These are phyloP conservation scores for Drosophila nikananu DNA, from an alignment of 1,140 invertebrate genomes.

Conservation along the genomic window DNA sequence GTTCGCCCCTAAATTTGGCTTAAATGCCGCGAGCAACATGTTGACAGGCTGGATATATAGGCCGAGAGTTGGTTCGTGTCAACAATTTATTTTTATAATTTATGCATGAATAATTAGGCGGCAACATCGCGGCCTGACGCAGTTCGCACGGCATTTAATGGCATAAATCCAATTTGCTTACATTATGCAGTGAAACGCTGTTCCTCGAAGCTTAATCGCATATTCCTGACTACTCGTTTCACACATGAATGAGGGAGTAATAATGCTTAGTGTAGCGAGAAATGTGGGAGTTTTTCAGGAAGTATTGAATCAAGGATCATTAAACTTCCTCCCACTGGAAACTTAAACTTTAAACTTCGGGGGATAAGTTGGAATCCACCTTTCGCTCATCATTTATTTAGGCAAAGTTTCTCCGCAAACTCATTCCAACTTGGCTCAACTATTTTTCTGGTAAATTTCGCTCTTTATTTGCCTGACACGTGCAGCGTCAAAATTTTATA, in stretches of 20 bases:
- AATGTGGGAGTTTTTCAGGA: not conserved
- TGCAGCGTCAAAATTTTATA: slow-evolving; percentile 32
- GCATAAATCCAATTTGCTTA: slow-evolving; percentile 32
- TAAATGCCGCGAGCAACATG: slow-evolving; percentile 51
- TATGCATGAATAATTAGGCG: slow-evolving; percentile 59
- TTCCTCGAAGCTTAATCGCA: not conserved
- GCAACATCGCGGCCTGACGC: slow-evolving; percentile 12
- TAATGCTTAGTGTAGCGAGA: not conserved
- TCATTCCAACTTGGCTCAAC: slow-evolving; percentile 25
- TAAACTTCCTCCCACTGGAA: not conserved
- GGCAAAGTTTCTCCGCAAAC: slow-evolving; percentile 16
- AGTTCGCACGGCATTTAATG: slow-evolving; percentile 44
- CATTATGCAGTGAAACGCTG: slow-evolving; percentile 37
- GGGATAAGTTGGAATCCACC: not conserved
- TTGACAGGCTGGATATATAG: slow-evolving; percentile 27
- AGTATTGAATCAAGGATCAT: not conserved
- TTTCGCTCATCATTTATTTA: slow-evolving; percentile 32
- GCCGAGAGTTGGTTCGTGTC: slow-evolving; percentile 31
- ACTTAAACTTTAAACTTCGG: slow-evolving; percentile 3
- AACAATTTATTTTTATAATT: slow-evolving; percentile 58
- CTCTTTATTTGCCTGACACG: slow-evolving; percentile 39
- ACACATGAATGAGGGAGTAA: not conserved
- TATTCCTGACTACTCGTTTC: not conserved
- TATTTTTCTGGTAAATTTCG: slow-evolving; percentile 17
- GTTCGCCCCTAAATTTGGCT: slow-evolving; percentile 44